Percentiles rank a stretch among this genome's conserved stretches.
These are phyloP conservation scores for Drosophila auraria DNA, from an alignment of 1,140 invertebrate species.

Conservation along the genomic window DNA sequence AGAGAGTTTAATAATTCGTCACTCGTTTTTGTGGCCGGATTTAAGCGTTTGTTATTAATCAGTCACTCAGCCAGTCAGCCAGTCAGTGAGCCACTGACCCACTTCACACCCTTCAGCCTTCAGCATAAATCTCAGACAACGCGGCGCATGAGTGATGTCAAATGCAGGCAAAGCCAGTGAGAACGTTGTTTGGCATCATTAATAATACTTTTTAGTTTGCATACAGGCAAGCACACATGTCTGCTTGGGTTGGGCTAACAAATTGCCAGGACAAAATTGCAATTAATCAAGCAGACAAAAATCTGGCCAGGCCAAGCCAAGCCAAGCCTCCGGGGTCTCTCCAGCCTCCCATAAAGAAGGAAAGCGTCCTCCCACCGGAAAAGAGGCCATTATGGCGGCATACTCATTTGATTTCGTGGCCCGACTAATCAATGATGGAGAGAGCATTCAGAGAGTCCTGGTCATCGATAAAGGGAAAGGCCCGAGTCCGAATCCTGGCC, in stretches of 20 bases:
- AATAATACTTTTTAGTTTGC: conserved; percentile 78
- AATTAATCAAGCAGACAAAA: conserved; percentile 81
- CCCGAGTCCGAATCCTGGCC: conserved; percentile 7
- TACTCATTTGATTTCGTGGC: conserved; percentile 37
- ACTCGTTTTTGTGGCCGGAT: conserved; percentile 52
- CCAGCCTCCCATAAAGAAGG: background rate
- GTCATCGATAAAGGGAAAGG: conserved; percentile 34
- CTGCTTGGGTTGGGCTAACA: conserved; percentile 32
- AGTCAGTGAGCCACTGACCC: conserved; percentile 12
- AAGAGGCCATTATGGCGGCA: conserved; percentile 24
- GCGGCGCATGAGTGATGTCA: conserved; percentile 78
- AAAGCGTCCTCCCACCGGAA: background rate
- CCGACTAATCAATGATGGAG: conserved; percentile 46
- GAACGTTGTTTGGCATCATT: conserved; percentile 60
- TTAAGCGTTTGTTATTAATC: conserved; percentile 78
- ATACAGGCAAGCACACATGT: conserved; percentile 15
- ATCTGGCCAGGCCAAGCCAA: conserved; percentile 46
- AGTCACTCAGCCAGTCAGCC: conserved; percentile 36
- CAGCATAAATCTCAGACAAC: conserved; percentile 75
- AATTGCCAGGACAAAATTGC: conserved; percentile 60
- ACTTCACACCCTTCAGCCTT: conserved; percentile 11
- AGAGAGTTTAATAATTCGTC: conserved; percentile 65
- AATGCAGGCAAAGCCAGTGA: conserved; percentile 61
- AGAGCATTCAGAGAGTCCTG: conserved; percentile 7
- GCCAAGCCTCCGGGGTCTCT: no score